Base-by-base conservation (phyloP, 1,140 invertebrate genomes). In the Apis florea region DNA sequence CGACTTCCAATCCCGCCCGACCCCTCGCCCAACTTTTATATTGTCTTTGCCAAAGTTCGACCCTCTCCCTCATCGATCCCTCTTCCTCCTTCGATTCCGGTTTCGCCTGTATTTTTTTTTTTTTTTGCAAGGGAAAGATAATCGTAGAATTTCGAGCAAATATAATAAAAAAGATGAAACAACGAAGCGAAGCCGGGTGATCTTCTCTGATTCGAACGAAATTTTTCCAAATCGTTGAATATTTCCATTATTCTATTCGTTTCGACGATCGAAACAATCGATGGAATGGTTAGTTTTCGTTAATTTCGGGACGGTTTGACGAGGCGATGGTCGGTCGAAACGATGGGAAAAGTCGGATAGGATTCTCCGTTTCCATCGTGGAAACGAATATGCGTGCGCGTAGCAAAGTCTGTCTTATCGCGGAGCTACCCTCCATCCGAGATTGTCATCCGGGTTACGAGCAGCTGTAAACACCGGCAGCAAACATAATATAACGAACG, bases 401-500 rank as follows among this genome's bases (percentile, higher is more conserved):
- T 31, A 31, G 31, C 31, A 40, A 40, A 40, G 31, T 83, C 66
- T 74, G 71, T 64, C 84, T 88, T 83, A 85, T 71, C 79, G 79
- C 83, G 61, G 81, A 83, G 67, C 79, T 72, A 85, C 85, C 83
- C 87, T 77, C 82, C 64, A 83, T 85, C 59, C 86, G 84, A 88
- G 77, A 88, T 83, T 79, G 81, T 85, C 87, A 71, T 88, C 71
- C 87, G 84, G 76, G 75, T 61, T 80, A 86, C 61, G 84, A 79
- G 88, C 78, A 83, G 83, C 77, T 89, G 92, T 93, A 93, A 93
- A 93, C 92, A 93, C 89, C 89, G 86, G 87, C 87, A 87, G 92
- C 90, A 94, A 94, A 94, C 92, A 94, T 93, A 94, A 94, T 94
- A 94, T 93, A 92, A 92, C 92, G 91, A 92, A 90, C 89, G 92